Evolutionary conservation across 2,797 vertebrate species (phyloP).

Genomic region (Gallinago stenura): DNA sequence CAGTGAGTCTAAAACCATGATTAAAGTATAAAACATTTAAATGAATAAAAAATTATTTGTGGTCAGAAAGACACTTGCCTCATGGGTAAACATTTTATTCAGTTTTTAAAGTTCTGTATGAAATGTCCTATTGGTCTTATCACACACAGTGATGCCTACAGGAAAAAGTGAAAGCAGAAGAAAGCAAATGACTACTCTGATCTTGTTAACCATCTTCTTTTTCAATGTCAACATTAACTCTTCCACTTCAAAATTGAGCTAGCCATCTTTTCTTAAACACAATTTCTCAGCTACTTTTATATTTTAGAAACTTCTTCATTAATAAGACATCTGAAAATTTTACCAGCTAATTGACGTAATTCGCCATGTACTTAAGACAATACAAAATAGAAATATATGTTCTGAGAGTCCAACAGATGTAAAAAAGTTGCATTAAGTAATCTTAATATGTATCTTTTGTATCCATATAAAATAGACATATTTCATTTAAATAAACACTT

Average conservation of each 20-base stretch:
- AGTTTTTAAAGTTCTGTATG: not conserved
- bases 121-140: not conserved
- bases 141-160: not conserved
- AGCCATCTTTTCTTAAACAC: not conserved
- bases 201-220: not conserved
- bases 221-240: not conserved
- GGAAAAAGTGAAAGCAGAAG: not conserved
- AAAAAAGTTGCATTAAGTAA: not conserved
- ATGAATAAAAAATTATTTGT: not conserved
- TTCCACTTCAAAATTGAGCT: not conserved
- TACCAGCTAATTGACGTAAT: not conserved
- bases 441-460: not conserved
- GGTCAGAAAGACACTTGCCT: not conserved
- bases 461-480: not conserved
- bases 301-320: not conserved
- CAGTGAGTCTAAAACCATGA: not conserved
- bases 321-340: not conserved
- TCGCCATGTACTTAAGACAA: not conserved
- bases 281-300: not conserved
- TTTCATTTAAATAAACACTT: not conserved
- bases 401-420: not conserved
- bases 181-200: not conserved
- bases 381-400: not conserved
- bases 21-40: not conserved
- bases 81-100: not conserved